Conservation (phyloP, 2,113 vertebrate genomes). For the Hepsetus odoe region DNA sequence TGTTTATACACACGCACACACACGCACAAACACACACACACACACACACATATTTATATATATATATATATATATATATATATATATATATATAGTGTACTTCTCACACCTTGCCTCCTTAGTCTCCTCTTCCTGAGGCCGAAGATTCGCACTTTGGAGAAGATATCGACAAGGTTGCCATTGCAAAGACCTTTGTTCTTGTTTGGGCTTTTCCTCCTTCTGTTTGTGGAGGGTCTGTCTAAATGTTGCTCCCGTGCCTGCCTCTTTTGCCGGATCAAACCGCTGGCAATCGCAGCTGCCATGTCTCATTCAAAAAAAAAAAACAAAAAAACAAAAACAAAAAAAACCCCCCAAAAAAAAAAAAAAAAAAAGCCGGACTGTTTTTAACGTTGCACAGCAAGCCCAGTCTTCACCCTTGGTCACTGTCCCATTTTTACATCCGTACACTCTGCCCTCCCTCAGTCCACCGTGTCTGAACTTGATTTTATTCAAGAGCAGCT, state of each 20-base stretch:
- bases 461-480: slow-evolving; percentile 46
- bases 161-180: slow-evolving; percentile 97
- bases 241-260: slow-evolving; percentile 96
- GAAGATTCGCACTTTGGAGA: slow-evolving; percentile 99
- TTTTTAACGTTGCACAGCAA: slow-evolving; percentile 67
- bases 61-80: neutral
- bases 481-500: slow-evolving; percentile 46
- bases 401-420: slow-evolving; percentile 72
- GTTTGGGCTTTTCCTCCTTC: slow-evolving; percentile 94
- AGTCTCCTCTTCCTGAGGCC: slow-evolving; percentile 96
- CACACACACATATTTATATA: neutral
- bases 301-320: slow-evolving; percentile 75
- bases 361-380: slow-evolving; percentile 46
- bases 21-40: neutral
- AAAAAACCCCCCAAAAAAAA: slow-evolving; percentile 32
- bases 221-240: slow-evolving; percentile 91
- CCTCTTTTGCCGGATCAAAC: slow-evolving; percentile 97
- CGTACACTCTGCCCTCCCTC: slow-evolving; percentile 61
- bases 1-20: neutral
- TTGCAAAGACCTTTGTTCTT: slow-evolving; percentile 97
- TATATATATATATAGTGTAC: slow-evolving; percentile 46
- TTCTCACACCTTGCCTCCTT: slow-evolving; percentile 92
- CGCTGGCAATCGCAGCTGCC: slow-evolving; percentile 97
- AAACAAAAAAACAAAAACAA: neutral
- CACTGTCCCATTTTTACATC: slow-evolving; percentile 75